These are phyloP conservation scores for Mesoclemmys tuberculata DNA, from an alignment of 2,113 vertebrate species.

Conservation along the genomic window DNA sequence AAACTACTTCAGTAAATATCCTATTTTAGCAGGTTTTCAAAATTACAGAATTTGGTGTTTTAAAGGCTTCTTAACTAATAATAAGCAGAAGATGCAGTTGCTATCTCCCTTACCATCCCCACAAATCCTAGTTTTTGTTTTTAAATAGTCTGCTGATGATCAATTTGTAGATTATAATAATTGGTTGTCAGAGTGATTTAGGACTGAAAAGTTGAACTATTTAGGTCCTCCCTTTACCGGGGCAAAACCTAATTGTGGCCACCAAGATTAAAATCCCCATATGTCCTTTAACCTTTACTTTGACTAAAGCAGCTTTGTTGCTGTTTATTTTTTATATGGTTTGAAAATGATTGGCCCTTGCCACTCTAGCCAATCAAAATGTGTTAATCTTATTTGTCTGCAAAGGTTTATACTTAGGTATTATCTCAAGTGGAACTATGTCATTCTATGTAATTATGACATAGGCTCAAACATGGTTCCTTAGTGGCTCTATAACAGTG, in stretches of 20 bases:
- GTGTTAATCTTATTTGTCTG: accelerated
- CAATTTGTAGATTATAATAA: neutral
- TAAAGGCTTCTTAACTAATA: neutral
- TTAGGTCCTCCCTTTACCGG: neutral
- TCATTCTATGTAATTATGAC: neutral
- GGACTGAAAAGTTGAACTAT: neutral
- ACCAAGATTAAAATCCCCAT: neutral
- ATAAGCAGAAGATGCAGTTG: neutral
- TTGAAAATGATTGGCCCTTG: neutral
- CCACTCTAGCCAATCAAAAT: neutral
- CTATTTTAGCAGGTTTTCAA: neutral
- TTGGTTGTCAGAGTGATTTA: neutral
- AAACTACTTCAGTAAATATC: neutral
- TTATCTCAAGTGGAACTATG: neutral
- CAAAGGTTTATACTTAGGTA: neutral
- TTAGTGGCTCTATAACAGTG: neutral
- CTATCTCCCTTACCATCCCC: neutral
- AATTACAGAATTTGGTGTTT: neutral
- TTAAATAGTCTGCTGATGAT: neutral
- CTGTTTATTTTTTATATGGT: neutral
- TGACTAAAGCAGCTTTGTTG: neutral
- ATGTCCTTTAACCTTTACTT: neutral
- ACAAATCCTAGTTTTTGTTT: neutral
- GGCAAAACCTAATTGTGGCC: neutral
- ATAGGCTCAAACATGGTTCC: neutral